Conservation (phyloP, 2,797 vertebrate species). For the Gobionotothen gibberifrons region DNA sequence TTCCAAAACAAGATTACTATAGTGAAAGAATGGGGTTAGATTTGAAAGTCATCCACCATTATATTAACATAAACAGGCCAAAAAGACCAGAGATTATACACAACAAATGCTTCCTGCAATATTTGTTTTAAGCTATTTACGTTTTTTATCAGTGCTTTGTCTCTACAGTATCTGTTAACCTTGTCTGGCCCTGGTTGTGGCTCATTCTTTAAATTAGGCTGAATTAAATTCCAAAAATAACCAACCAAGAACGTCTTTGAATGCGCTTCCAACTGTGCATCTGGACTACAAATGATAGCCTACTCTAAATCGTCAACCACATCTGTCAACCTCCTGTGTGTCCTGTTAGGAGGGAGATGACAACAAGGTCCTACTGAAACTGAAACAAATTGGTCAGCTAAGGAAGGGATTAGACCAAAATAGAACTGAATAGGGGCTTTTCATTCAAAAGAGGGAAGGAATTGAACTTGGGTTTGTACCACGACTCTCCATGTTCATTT, state of each 20-base stretch:
- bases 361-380: neutral
- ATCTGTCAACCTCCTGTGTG: slow-evolving; percentile 22
- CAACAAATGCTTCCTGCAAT: slow-evolving; percentile 14
- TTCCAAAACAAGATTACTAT: neutral
- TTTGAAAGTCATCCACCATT: neutral
- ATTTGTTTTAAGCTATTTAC: neutral
- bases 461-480: slow-evolving; percentile 1
- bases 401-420: slow-evolving; percentile 13
- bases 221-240: slow-evolving; percentile 33
- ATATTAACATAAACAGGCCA: neutral
- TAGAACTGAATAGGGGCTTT: slow-evolving; percentile 10
- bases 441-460: slow-evolving; percentile 3
- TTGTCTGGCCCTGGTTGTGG: slow-evolving; percentile 6
- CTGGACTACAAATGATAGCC: slow-evolving; percentile 32
- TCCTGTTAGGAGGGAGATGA: neutral
- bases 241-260: slow-evolving; percentile 2
- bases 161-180: slow-evolving; percentile 27
- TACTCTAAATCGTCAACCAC: slow-evolving; percentile 13
- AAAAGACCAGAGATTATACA: neutral
- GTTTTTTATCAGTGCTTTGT: neutral
- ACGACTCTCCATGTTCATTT: slow-evolving; percentile 19
- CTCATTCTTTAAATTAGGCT: slow-evolving; percentile 13
- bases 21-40: neutral
- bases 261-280: neutral
- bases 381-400: neutral